Evolutionary conservation across 2,888 invertebrate genomes (phyloP), one percentile per base, ranked within the genome.

Genomic region (Euplexia lucipara): DNA sequence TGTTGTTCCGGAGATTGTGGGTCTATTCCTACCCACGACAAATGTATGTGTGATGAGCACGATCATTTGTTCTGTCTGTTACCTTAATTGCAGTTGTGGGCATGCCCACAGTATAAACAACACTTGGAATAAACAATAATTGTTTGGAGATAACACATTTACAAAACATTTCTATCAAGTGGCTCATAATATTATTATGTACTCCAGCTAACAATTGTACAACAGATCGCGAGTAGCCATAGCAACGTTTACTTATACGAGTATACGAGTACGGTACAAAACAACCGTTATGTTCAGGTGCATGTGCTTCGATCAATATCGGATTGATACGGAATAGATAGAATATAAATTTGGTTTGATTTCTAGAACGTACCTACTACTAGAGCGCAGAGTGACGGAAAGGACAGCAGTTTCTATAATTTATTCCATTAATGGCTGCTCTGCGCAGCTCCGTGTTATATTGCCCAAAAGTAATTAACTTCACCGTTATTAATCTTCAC

Each of bases 381-480:
- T 26, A 26, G 26, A 22, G 26, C n/a, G 34, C 37, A 20, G 16
- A 20, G 39, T 57, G 39, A 68, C 41, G 48, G 45, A 54, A 74
- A 58, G 37, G 51, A 34, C 48, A 56, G 45, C 41, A 63, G 59
- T 63, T 67, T 54, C 53, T 65, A 45, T 85, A 87, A 87, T 87
- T 86, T 88, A 88, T 87, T 87, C 86, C 85, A 86, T 87, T 83
- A 86, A 80, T 79, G 72, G 78, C 64, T 66, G 67, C 60, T 77
- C 63, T 71, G 58, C 59, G 70, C 65, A 71, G 66, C 78, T 79
- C 66, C 72, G 79, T 76, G 58, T 47, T 62, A 77, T 87, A 85
- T 83, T 80, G 79, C 81, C 76, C 75, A 81, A 86, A 86, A 85
- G 84, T 86, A 89, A 89, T 88, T 90, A 87, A 85, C 85, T 83